Base-by-base conservation (phyloP, 2,113 vertebrate genomes). In the Urocolius indicus region DNA sequence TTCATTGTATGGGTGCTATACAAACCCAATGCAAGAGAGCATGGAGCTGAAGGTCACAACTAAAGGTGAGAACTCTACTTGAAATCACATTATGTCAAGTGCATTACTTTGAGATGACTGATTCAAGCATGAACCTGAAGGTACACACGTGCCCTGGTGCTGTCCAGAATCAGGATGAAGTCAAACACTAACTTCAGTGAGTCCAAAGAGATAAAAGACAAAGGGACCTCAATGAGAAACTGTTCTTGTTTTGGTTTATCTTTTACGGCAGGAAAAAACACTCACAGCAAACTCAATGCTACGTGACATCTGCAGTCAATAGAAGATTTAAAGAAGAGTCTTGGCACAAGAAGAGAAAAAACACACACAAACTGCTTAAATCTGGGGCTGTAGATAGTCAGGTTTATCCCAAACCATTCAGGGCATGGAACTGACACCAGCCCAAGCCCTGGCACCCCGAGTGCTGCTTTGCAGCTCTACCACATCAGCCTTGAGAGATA, bases 351-450 rank as follows among this genome's bases (percentile, higher is more conserved):
- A 57, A 11, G 36, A 51, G 24, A 13, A 41, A 41, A 71, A 49
- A 2, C 2, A 32, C 0, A 14, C 17, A 10, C 32, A 16, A 5
- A 61, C 14, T 6, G 11, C 65, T 1, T 5, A 9, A 24, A 22
- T 21, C 8, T 0, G 3, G 52, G 3, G 8, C 72, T 23, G 36
- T 0, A 45, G 49, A 3, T 0, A 4, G 61, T 67, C 8, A 9
- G 0, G 46, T 45, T 62, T 10, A 10, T 49, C 41, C 77, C 20
- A 3, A 43, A 17, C 0, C 2, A 5, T 0, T 8, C 23, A 7
- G 46, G 72, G 66, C 7, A 43, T 34, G 29, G 59, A 62, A 18
- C 20, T 4, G 55, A 18, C 0, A 0, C 23, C 65, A 46, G 26
- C 52, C 49, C 30, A 19, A 48, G 32, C 74, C 49, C 57, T 4